These are phyloP conservation scores for Heliconius sara DNA, from an alignment of 2,888 invertebrate genomes.

Conservation along the genomic window DNA sequence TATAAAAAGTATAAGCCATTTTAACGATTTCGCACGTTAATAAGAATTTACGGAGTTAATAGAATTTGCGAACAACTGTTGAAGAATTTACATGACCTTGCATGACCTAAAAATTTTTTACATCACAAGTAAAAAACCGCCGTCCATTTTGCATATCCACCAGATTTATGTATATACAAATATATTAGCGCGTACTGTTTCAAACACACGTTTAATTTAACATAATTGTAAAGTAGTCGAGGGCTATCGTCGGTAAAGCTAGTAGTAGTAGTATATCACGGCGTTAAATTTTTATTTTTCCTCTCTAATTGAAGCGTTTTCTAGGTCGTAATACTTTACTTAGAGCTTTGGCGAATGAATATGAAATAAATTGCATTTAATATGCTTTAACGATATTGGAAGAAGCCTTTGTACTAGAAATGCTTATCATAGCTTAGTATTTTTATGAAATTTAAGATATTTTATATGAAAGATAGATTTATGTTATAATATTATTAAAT, in stretches of 20 bases:
- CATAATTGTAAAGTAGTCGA: constrained; percentile 37
- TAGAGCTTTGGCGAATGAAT: constrained; percentile 32
- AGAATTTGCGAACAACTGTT: constrained; percentile 15
- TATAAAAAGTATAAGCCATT: constrained; percentile 3
- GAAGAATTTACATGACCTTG: constrained; percentile 16
- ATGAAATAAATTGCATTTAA: constrained; percentile 36
- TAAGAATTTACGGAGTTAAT: not conserved
- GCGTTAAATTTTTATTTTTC: constrained; percentile 34
- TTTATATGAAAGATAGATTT: not conserved
- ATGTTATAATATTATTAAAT: not conserved
- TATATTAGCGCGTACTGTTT: constrained; percentile 24
- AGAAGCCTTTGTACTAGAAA: constrained; percentile 13
- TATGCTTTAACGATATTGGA: constrained; percentile 25
- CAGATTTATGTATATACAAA: constrained; percentile 19
- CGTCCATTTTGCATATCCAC: constrained; percentile 24
- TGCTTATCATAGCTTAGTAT: not conserved
- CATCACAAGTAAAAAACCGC: not conserved
- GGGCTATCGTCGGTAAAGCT: constrained; percentile 37
- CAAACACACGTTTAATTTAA: constrained; percentile 27
- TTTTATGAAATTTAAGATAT: not conserved
- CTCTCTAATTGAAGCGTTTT: constrained; percentile 41
- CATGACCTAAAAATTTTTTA: constrained; percentile 25
- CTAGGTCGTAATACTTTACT: constrained; percentile 39
- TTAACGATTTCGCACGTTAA: not conserved
- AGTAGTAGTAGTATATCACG: constrained; percentile 39